Evolutionary conservation across 1,140 invertebrate genomes (phyloP).

Genomic region (Meloidogyne chitwoodi): DNA sequence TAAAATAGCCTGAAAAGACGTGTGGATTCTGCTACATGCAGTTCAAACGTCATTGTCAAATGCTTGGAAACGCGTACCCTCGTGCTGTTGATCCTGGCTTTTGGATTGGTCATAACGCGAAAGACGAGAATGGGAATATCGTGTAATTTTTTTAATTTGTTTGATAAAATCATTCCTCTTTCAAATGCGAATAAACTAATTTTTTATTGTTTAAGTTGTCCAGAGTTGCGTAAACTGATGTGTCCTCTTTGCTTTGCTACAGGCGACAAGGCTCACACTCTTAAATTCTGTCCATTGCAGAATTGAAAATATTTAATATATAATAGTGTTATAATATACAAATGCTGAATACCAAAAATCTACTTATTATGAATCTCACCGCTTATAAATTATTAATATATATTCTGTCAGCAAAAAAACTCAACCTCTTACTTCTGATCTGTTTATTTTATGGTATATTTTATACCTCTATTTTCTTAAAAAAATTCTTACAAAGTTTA

Average conservation of each 20-base stretch:
- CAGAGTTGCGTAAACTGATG: conserved; percentile 17
- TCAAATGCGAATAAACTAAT: no score
- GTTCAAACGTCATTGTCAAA: conserved; percentile 17
- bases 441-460: no score
- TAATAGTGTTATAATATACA: not conserved
- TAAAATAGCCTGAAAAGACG: conserved; percentile 3
- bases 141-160: conserved; percentile 10
- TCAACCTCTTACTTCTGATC: not conserved
- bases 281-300: conserved; percentile 22
- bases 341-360: not conserved
- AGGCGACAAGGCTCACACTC: conserved; percentile 18
- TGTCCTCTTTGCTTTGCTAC: conserved; percentile 23
- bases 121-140: conserved; percentile 13
- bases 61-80: not conserved
- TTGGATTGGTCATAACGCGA: conserved; percentile 13
- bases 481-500: no score
- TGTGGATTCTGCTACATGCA: conserved; percentile 23
- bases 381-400: not conserved
- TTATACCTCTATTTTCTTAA: no score
- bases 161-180: not conserved
- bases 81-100: conserved; percentile 18
- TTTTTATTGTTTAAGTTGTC: no score
- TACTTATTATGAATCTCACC: not conserved
- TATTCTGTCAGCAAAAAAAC: not conserved
- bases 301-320: not conserved